Evolutionary conservation across 2,888 invertebrate genomes (phyloP), one percentile per base, ranked within the genome.

Genomic region (Hedychridium roseum): DNA sequence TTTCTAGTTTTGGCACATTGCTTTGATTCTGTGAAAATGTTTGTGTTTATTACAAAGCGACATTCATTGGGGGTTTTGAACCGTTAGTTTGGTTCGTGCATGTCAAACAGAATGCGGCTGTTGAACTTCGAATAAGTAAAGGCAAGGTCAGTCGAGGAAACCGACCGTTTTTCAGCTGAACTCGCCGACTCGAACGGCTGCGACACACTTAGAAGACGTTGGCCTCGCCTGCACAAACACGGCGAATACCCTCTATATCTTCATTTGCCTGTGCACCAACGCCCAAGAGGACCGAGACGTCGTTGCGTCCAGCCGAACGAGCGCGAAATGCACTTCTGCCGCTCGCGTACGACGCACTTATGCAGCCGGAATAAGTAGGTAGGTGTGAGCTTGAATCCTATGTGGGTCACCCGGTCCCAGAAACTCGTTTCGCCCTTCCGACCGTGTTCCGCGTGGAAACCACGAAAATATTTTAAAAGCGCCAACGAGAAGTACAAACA

Each of bases 391-490:
- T 58, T 62, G 61, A 61, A 59, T 66, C 59, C 56, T 49, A 75
- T 71, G 71, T 73, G 71, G 75, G 74, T 75, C 70, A 75, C 75
- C 74, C 71, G 71, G 74, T 75, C 73, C 69, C 67, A 62, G 59
- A 68, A 75, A 74, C 74, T 67, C 64, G 74, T 73, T 73, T 67
- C 58, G 66, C 65, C 66, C 65, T 70, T 66, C 68, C 54, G 50
- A n/a, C n/a, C n/a, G n/a, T n/a, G n/a, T n/a, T n/a, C n/a, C n/a
- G n/a, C n/a, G n/a, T n/a, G n/a, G n/a, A n/a, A n/a, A n/a, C n/a
- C n/a, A n/a, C n/a, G n/a, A n/a, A n/a, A n/a, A n/a, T n/a, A n/a
- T n/a, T n/a, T n/a, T n/a, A n/a, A n/a, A n/a, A n/a, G n/a, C n/a
- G n/a, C n/a, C n/a, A n/a, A n/a, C n/a, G n/a, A n/a, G n/a, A n/a